Base-by-base conservation (phyloP, 2,113 vertebrate species). In the Festucalex cinctus region DNA sequence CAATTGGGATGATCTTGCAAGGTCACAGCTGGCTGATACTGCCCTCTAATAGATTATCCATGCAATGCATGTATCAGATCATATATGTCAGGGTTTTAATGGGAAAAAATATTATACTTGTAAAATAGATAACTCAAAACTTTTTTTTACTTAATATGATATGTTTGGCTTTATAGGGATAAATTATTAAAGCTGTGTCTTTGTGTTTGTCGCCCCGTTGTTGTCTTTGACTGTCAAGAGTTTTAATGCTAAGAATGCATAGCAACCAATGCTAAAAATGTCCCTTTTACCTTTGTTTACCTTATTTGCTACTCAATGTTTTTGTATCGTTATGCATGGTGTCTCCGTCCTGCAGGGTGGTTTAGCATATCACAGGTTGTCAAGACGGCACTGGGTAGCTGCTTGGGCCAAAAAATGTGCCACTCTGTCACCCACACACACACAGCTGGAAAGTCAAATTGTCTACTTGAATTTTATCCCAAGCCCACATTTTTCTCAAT, bases 401-500 rank as follows among this genome's bases (percentile, higher is more conserved):
- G 77, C 75, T 75, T 70, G 39, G 75, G 76, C 56, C 58, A 75
- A 75, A 78, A 85, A 74, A 81, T 79, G 76, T 22, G 51, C 70
- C 54, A 65, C 69, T 57, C 79, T 71, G 70, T 75, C 86, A 84
- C 73, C 85, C 70, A 72, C 76, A 77, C 82, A 83, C 43, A 19
- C 43, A 46, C 4, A 46, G 73, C 85, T 83, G 78, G 66, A 75
- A 76, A 79, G 51, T 81, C 39, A 13, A 68, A 72, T 59, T 84
- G 77, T 81, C 69, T 70, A 62, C 70, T 82, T 72, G 79, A 77
- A 75, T 76, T 69, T 64, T 80, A 66, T 84, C 78, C 71, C 76
- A 65, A 81, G 89, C 80, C 82, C 72, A 51, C 58, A n/a, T 86
- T 89, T 81, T 67, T 78, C 57, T 74, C 60, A 51, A 67, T 26